Evolutionary conservation across 2,797 vertebrate genomes (phyloP), one percentile per base, ranked within the genome.

Genomic region (Chelonia mydas): DNA sequence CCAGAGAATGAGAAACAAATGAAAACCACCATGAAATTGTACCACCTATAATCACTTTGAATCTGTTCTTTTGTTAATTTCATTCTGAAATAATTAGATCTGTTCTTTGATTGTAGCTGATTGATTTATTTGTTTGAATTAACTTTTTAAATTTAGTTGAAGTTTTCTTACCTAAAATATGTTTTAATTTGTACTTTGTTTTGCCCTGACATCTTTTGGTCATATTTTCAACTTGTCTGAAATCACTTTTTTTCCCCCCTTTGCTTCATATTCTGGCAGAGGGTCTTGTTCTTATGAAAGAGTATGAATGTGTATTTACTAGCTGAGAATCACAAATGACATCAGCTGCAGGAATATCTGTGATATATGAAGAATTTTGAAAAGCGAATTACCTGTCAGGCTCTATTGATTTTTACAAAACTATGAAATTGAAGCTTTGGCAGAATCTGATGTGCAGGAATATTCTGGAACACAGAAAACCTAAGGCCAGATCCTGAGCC

Each of bases 131-230:
- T 54, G 81, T 95, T 88, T 83, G 7, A 55, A 9, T 1, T 85
- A 87, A 84, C 11, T n/a, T 41, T 6, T 87, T 50, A 83, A 77
- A 15, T 49, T n/a, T 87, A 77, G 49, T 37, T 94, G 84, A 86
- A 27, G 3, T 81, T 10, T 4, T 31, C 49, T 11, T 81, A 21
- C 72, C 49, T 19, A 65, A 92, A 59, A 57, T 1, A 0, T 59
- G 47, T 82, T 94, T 94, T 85, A 77, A 84, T 94, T 92, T 88
- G 5, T 50, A 81, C 37, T 81, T 86, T 95, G 9, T 53, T 86
- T 88, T 5, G 2, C 59, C 37, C 27, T 81, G 74, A 41, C 5
- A 5, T 45, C 41, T 81, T 81, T 81, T 79, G 81, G 5, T 55
- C 83, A 1, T 49, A 28, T 83, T 94, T 95, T 90, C 50, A 79